Evolutionary conservation across 2,113 vertebrate species (phyloP).

Genomic region (Caretta caretta): DNA sequence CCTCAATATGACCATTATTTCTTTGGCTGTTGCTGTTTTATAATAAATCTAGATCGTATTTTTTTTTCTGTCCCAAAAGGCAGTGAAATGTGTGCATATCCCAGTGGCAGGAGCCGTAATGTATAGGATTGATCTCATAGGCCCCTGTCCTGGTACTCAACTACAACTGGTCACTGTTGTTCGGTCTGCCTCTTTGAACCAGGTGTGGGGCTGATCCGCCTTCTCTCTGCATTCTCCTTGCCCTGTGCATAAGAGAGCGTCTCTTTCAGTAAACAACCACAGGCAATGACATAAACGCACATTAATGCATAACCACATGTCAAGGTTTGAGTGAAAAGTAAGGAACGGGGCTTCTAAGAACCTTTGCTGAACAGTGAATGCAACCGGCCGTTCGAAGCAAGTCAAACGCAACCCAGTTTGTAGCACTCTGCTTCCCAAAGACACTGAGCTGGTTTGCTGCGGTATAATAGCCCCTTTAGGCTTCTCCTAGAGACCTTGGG

Average conservation of each 20-base stretch:
- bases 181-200: background rate
- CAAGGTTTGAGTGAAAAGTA: slow-evolving; percentile 23
- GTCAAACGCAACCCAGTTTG: slow-evolving; percentile 20
- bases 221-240: no score
- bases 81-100: background rate
- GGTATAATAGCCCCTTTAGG: slow-evolving; percentile 11
- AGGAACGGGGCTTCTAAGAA: slow-evolving; percentile 30
- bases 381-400: background rate
- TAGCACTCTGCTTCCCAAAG: slow-evolving; percentile 4
- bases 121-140: background rate
- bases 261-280: background rate
- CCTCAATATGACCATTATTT: background rate
- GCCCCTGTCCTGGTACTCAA: background rate
- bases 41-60: background rate
- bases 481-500: background rate
- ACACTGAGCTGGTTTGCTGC: slow-evolving; percentile 25
- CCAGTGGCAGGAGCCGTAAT: background rate
- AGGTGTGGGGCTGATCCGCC: fast-evolving
- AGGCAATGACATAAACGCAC: slow-evolving; percentile 9
- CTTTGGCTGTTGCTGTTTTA: background rate
- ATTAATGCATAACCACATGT: background rate
- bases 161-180: background rate
- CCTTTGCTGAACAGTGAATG: slow-evolving; percentile 41
- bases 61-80: background rate
- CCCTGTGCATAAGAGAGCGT: background rate